phyloP scores from a whole-genome alignment of 2,888 invertebrate genomes.

The Resseliella maxima region DNA sequence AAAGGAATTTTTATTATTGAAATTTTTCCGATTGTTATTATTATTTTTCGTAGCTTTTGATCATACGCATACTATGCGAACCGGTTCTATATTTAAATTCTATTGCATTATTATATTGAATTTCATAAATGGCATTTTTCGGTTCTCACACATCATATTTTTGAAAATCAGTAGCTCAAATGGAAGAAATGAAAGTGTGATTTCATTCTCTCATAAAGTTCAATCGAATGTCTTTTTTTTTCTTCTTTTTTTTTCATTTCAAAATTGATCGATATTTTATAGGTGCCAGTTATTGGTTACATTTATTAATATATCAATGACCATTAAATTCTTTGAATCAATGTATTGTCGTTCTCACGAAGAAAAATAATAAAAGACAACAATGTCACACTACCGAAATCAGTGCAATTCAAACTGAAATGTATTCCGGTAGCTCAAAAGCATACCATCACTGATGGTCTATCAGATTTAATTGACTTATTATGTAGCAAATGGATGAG shows the following conservation, averaged over 20 bases:
- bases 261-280: slow-evolving; percentile 22
- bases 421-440: not conserved
- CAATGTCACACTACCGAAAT: not conserved
- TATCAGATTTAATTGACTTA: slow-evolving; percentile 6
- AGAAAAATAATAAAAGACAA: not conserved
- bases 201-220: slow-evolving; percentile 18
- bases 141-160: slow-evolving; percentile 11
- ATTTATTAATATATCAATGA: slow-evolving; percentile 20
- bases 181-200: not conserved
- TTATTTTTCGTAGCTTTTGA: not conserved
- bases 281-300: not conserved
- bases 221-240: not conserved
- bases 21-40: not conserved
- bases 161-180: not conserved
- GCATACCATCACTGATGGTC: too few species aligned
- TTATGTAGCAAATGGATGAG: not conserved
- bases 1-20: slow-evolving; percentile 37
- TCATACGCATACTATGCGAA: too few species aligned
- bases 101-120: slow-evolving; percentile 30
- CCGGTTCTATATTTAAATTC: slow-evolving; percentile 39
- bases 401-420: not conserved
- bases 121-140: slow-evolving; percentile 46
- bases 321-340: not conserved
- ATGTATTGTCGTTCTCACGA: not conserved
- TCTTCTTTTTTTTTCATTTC: not conserved